phyloP scores from a whole-genome alignment of 2,113 vertebrate genomes.

The Oryzias curvinotus region DNA sequence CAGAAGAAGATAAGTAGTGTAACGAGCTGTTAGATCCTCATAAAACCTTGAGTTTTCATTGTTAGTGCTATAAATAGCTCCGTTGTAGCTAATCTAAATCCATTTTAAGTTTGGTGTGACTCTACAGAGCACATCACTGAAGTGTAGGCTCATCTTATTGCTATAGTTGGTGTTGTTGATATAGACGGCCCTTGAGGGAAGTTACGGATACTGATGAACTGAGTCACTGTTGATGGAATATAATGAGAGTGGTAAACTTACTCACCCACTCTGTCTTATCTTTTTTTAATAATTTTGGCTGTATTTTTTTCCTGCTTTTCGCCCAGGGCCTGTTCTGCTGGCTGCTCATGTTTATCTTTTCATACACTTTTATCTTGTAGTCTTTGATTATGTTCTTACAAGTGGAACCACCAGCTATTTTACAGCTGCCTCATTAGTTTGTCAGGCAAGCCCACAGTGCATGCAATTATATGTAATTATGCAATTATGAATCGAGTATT shows the following conservation, averaged over 20 bases:
- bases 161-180: neutral
- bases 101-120: neutral
- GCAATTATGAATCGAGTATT: conserved; percentile 61
- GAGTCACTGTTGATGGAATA: conserved; percentile 39
- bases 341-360: conserved; percentile 42
- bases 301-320: conserved; percentile 1
- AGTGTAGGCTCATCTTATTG: neutral
- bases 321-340: conserved; percentile 31
- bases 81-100: neutral
- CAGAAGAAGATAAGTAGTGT: too few relatives aligned
- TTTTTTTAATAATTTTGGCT: conserved; percentile 32
- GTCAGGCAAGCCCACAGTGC: conserved; percentile 57
- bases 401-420: conserved; percentile 59
- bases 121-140: neutral
- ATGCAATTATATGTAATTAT: conserved; percentile 68
- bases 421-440: conserved; percentile 60
- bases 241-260: conserved; percentile 35
- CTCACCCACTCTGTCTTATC: conserved; percentile 19
- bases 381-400: conserved; percentile 64
- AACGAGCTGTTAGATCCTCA: too few relatives aligned
- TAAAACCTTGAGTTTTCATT: neutral
- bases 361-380: conserved; percentile 57
- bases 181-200: neutral
- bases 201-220: conserved; percentile 18
- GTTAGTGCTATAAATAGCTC: neutral